Evolutionary conservation across 2,888 invertebrate genomes (phyloP).

Genomic region (Schrankia costaestrigalis): DNA sequence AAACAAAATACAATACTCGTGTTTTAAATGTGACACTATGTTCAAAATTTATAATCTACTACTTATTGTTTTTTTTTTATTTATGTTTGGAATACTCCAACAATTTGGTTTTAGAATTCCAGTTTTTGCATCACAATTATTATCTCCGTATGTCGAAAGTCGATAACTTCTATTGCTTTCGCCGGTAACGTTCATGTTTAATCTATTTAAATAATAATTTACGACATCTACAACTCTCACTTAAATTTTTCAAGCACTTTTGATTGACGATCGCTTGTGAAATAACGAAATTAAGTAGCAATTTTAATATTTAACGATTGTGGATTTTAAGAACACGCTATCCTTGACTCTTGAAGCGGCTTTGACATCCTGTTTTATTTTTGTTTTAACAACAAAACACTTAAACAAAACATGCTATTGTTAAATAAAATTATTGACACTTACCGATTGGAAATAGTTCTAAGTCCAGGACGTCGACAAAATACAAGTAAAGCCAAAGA

Average conservation of each 20-base stretch:
- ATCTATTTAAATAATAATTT: slow-evolving; percentile 30
- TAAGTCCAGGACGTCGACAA: slow-evolving; percentile 85
- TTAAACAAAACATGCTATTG: slow-evolving; percentile 17
- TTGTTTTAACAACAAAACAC: slow-evolving; percentile 4
- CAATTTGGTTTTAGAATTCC: slow-evolving; percentile 6
- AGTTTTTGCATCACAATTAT: slow-evolving; percentile 22
- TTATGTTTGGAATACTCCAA: slow-evolving; percentile 3
- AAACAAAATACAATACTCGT: slow-evolving; percentile 28
- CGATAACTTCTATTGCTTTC: slow-evolving; percentile 41
- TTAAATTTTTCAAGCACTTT: slow-evolving; percentile 15
- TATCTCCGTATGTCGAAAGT: slow-evolving; percentile 35
- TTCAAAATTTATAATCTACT: slow-evolving; percentile 12
- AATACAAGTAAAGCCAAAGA: slow-evolving; percentile 87
- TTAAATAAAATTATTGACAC: slow-evolving; percentile 67
- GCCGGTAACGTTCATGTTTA: slow-evolving; percentile 36
- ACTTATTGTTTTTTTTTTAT: slow-evolving; percentile 4
- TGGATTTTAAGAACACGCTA: slow-evolving; percentile 20
- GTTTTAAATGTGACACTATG: slow-evolving; percentile 27
- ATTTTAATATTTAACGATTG: slow-evolving; percentile 25
- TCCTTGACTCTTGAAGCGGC: slow-evolving; percentile 20
- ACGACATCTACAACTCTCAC: slow-evolving; percentile 29
- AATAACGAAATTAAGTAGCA: slow-evolving; percentile 18
- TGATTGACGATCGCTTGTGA: slow-evolving; percentile 21
- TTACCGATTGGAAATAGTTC: slow-evolving; percentile 90
- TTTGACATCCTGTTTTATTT: slow-evolving; percentile 12